These are phyloP conservation scores for Dermochelys coriacea DNA, from an alignment of 2,797 vertebrate genomes.

Conservation along the genomic window DNA sequence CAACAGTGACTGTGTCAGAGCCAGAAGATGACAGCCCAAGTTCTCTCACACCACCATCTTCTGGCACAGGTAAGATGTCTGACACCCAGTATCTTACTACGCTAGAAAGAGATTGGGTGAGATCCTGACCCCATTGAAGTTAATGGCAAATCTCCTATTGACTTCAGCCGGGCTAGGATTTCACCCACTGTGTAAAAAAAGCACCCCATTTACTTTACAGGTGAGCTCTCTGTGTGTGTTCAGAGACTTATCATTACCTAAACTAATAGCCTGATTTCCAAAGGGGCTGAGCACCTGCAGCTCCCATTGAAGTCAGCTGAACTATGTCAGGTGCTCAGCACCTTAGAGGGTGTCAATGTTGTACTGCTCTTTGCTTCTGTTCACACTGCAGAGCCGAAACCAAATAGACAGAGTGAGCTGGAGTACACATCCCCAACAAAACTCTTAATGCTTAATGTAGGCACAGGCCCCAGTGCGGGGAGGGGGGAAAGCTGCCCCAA, in stretches of 20 bases:
- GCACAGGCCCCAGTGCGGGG: no score
- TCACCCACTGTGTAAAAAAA: not conserved
- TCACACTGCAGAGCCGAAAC: not conserved
- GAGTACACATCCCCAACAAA: no score
- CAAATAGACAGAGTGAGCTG: not conserved
- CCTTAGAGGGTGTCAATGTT: not conserved
- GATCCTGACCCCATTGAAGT: not conserved
- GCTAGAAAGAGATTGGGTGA: fast-evolving
- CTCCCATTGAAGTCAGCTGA: not conserved
- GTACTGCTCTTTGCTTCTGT: not conserved
- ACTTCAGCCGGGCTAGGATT: not conserved
- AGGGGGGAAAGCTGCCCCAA: no score
- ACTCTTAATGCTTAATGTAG: no score
- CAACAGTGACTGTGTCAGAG: slow-evolving; percentile 94
- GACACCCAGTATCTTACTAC: fast-evolving
- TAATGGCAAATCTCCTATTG: not conserved
- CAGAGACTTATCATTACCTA: not conserved
- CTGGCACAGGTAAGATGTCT: slow-evolving; percentile 85
- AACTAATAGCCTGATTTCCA: not conserved
- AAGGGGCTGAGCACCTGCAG: not conserved
- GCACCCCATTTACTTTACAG: not conserved
- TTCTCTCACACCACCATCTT: slow-evolving; percentile 92
- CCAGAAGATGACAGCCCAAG: slow-evolving; percentile 97
- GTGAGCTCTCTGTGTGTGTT: not conserved
- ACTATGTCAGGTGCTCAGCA: not conserved